Conservation (phyloP, 2,888 invertebrate genomes). For the Tipula vernalis region DNA sequence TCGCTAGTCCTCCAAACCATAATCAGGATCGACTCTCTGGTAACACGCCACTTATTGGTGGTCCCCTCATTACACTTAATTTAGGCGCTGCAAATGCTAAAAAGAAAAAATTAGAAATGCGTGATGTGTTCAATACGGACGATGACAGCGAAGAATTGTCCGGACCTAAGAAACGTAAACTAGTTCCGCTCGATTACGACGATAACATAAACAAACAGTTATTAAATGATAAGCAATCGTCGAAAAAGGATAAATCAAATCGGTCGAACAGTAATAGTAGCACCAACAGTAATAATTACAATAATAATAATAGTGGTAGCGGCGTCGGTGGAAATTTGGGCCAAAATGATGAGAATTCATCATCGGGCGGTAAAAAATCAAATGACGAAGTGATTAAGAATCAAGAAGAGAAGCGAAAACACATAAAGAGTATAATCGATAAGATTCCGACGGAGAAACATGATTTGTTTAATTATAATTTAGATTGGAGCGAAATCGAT, state of each 20-base stretch:
- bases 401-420: constrained; percentile 90
- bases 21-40: constrained; percentile 11
- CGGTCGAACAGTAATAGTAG: constrained; percentile 30
- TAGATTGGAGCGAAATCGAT: constrained; percentile 82
- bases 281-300: constrained; percentile 16
- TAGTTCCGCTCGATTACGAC: constrained; percentile 47
- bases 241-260: constrained; percentile 33
- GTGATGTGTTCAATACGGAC: constrained; percentile 77
- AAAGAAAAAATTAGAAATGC: constrained; percentile 66
- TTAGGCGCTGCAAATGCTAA: constrained; percentile 36
- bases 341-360: constrained; percentile 20
- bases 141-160: constrained; percentile 52
- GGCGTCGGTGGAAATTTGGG: constrained; percentile 15
- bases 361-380: constrained; percentile 33
- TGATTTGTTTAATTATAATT: constrained; percentile 85
- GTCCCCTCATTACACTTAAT: constrained; percentile 35
- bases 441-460: constrained; percentile 97
- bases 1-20: constrained; percentile 18
- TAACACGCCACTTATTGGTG: constrained; percentile 25
- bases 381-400: constrained; percentile 51
- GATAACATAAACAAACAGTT: constrained; percentile 14
- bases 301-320: constrained; percentile 26
- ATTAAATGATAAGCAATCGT: constrained; percentile 7
- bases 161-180: constrained; percentile 56
- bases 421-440: constrained; percentile 94